Conservation (phyloP, 2,888 invertebrate genomes). For the Dicycla oo region DNA sequence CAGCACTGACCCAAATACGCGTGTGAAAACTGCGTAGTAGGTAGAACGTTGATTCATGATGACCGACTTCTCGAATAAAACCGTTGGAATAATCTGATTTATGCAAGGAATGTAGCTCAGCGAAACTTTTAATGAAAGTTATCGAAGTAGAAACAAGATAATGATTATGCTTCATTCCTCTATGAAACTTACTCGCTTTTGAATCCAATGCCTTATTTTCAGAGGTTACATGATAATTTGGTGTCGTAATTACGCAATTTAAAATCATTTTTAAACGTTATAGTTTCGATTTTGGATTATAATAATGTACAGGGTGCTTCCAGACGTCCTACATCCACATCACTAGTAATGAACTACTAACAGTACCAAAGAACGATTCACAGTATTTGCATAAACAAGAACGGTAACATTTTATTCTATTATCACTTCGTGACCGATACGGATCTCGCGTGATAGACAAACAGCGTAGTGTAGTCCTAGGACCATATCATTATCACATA, state of each 20-base stretch:
- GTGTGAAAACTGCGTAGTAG: conserved; percentile 34
- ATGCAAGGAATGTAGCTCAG: conserved; percentile 5
- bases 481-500: conserved; percentile 23
- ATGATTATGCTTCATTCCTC: background rate
- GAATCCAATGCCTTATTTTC: too few relatives aligned
- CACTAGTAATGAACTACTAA: conserved; percentile 2
- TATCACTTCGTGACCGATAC: conserved; percentile 50
- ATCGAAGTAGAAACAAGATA: background rate
- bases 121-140: background rate
- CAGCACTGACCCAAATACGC: conserved; percentile 55
- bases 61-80: conserved; percentile 10
- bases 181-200: too few relatives aligned
- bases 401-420: conserved; percentile 38
- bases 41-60: conserved; percentile 26
- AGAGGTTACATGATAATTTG: too few relatives aligned
- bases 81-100: conserved; percentile 10
- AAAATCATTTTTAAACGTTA: too few relatives aligned
- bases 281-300: too few relatives aligned
- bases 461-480: conserved; percentile 7
- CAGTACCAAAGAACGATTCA: background rate
- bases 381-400: conserved; percentile 45
- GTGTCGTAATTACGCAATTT: too few relatives aligned
- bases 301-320: background rate
- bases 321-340: background rate
- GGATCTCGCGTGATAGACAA: conserved; percentile 60